Base-by-base conservation (phyloP, 2,888 invertebrate species). In the Thecocarcelia acutangulata region DNA sequence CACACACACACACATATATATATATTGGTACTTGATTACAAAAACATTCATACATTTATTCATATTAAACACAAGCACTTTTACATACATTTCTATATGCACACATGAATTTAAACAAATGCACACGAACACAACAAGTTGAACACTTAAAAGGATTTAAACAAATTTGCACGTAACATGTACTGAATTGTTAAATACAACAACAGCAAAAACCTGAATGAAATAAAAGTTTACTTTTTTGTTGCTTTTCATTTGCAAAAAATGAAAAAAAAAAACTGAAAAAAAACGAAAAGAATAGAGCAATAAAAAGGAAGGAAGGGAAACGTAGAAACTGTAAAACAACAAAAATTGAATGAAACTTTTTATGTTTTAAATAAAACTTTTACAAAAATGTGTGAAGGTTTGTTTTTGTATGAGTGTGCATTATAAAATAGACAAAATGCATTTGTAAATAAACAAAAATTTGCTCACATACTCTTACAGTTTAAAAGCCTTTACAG, bases 161-260 rank as follows among this genome's bases (percentile, higher is more conserved):
- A 73, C 78, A 79, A 79, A 79, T 79, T 79, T 79, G 78, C 78
- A 79, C 78, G 78, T 79, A 73, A 79, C 78, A 79, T 73, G 78
- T 66, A 72, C 78, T 33, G 78, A 73, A 79, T 79, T 73, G 72
- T 72, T 79, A 79, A 79, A 79, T 79, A 79, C 77, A 63, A 40
- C 56, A 79, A 66, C 33, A 58, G 58, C 15, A 76, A 58, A 78
- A 59, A 72, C 19, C 52, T 66, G 66, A 78, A 72, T 73, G 78
- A 79, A 79, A 79, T 72, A 72, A 78, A 78, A 78, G 72, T 72
- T 79, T 70, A 46, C 48, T 59, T 50, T 17, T 48, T 52, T 37
- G 17, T 69, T 69, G 46, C 12, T 48, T 52, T 28, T 50, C 61
- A 44, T 19, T 59, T 52, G 21, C 24, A 66, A 28, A 46, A 17